Base-by-base conservation (phyloP, 35 echinoderm and acorn worm species). In the Heliocidaris tuberculata region DNA sequence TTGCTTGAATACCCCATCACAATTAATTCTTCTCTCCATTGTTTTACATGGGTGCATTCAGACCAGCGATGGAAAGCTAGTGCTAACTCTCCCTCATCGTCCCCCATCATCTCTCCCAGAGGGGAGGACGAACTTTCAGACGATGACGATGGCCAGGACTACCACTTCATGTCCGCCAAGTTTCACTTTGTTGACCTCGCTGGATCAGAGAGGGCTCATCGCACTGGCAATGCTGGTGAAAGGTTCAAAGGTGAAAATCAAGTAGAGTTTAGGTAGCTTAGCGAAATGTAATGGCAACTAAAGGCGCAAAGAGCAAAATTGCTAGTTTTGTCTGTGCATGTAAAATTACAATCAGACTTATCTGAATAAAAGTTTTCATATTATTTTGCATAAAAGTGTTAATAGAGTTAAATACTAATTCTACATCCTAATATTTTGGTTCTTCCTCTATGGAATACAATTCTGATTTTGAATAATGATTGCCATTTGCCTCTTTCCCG, bases 121-220 rank as follows among this genome's bases (percentile, higher is more conserved):
- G 87, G 88, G 16, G 94, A 85, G 19, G 91, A 94, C 21, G 78
- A 96, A 48, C 60, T 93, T 50, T 94, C 90, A 31, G 95, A 97
- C n/a, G 93, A 92, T 12, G 94, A 96, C 30, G 92, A 94, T 27
- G 71, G 88, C 7, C 94, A 96, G 17, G 93, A 94, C 30, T 94
- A 85, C 9, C 96, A 99, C n/a, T 94, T 95, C 35, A 95, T 96
- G 89, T 94, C 96, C 0, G 95, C 98, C 60, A 99, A 99, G 86
- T 99, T 99, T 50, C 98, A 99, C 60, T 99, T 99, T 96, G 98
- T 99, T 48, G 98, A 99, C 85, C 85, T 99, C 17, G 98, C 98
- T 31, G 98, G 98, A 4, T 99, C 98, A 16, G 98, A 99, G 86
- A 94, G 98, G 48, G 98, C 98, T 13, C 96, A 99, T 31, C 95